Base-by-base conservation (phyloP, 2,797 vertebrate genomes). In the Sternarchorhynchus goeldii region DNA sequence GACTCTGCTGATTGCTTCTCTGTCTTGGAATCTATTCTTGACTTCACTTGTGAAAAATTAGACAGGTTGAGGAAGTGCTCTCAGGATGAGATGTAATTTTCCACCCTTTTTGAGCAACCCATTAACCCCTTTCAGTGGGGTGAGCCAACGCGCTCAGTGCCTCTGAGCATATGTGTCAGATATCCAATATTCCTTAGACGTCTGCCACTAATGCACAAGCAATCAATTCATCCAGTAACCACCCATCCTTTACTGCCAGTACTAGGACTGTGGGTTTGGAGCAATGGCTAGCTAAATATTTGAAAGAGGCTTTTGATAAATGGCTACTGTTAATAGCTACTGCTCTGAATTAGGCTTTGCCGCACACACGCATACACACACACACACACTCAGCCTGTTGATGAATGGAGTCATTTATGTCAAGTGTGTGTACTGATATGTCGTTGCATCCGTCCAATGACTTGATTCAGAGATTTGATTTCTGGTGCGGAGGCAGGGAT, bases 171-270 rank as follows among this genome's bases (percentile, higher is more conserved):
- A 59, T 77, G 57, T 85, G 72, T 78, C 75, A 78, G 76, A 70
- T 81, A 74, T 82, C 73, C 78, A 80, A 76, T 80, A 72, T 60
- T 20, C 14, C 17, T 17, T 57, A 53, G 45, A 75, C 72, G 59
- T 76, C 77, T 78, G 78, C 77, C 78, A 63, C 73, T 81, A 85
- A 73, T 78, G 73, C 59, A 77, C 39, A 75, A 57, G 50, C 66
- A 66, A 74, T 68, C 64, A 74, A 75, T 81, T 83, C 63, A 62
- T 81, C 74, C 71, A 71, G 76, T 53, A 68, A 32, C 55, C 70
- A 64, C 68, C 20, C 18, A 68, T 14, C 25, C 31, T n/a, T 63
- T 20, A 65, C 17, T 39, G 29, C 64, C 45, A 50, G 45, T 50
- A 79, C 17, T n/a, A 3, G 10, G 55, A 20, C 29, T 18, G 53